Evolutionary conservation across 1,140 invertebrate genomes (phyloP).

Genomic region (Drosophila teissieri): DNA sequence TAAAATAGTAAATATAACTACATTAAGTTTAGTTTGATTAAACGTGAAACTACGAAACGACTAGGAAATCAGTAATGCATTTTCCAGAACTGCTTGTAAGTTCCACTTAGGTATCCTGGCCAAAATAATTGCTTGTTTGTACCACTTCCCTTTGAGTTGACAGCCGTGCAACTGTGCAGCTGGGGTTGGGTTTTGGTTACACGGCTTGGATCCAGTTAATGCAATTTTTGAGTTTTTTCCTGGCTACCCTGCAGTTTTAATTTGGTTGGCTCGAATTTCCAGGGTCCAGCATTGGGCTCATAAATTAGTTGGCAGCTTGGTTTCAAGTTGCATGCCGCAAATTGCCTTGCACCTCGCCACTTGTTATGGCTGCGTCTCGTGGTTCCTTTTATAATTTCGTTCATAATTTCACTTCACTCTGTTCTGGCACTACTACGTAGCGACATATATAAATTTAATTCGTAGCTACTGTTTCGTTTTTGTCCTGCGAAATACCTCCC

Average conservation of each 20-base stretch:
- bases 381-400: constrained; percentile 27
- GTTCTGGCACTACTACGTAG: constrained; percentile 1
- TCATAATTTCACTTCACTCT: constrained; percentile 27
- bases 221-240: constrained; percentile 19
- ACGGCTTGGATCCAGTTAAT: constrained; percentile 17
- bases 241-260: constrained; percentile 38
- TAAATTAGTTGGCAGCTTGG: constrained; percentile 37
- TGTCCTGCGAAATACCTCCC: constrained; percentile 7
- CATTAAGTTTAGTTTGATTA: too few relatives aligned
- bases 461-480: background rate
- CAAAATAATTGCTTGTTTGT: background rate
- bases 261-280: constrained; percentile 41
- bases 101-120: background rate
- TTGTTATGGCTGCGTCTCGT: constrained; percentile 30
- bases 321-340: constrained; percentile 45
- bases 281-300: constrained; percentile 12
- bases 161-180: background rate
- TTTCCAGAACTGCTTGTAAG: background rate
- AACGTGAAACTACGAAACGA: background rate
- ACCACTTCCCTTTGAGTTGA: constrained; percentile 8
- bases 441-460: constrained; percentile 17
- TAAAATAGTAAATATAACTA: too few relatives aligned
- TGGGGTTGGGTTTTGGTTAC: background rate
- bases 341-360: constrained; percentile 42
- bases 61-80: background rate